Base-by-base conservation (phyloP, 2,888 invertebrate genomes). In the Podotricha telesiphe region DNA sequence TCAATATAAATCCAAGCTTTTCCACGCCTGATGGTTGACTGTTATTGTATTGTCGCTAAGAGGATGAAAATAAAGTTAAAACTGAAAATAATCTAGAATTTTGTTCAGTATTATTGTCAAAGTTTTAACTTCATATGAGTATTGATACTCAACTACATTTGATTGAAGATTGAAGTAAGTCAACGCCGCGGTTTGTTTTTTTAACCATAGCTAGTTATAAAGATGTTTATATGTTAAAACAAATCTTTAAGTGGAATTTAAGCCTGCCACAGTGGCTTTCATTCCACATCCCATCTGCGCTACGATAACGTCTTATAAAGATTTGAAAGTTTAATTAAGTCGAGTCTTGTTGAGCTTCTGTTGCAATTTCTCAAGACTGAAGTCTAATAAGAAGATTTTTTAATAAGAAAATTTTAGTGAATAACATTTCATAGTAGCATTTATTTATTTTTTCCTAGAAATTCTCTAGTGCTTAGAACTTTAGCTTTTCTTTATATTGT, bases 321-420 rank as follows among this genome's bases (percentile, higher is more conserved):
- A 28, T 28, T 8, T n/a, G 51, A 53, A 53, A 53, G 28, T 53
- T 53, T 28, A 28, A 53, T 28, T 53, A 53, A 28, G 7, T 28
- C 1, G n/a, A 28, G 28, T 53, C 15, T 7, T 22, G 28, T 28
- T 28, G 28, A 28, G 10, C 22, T 22, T 15, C 51, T 34, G n/a
- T 17, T n/a, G n/a, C 53, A n/a, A 51, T 51, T 51, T 53, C 53
- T 53, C 48, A 34, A 15, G 22, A 51, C n/a, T 17, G 48, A 48
- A 48, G 19, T 48, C 10, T 11, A 3, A 42, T 42, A 10, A 48
- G 10, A n/a, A 22, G 15, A n/a, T 28, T n/a, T 42, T 53, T 53
- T 53, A 34, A 28, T 53, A 53, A 28, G 28, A 53, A 53, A 53
- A 28, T n/a, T 10, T 10, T 53, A 34, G 28, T 28, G 53, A 28